Percentiles rank a stretch among this genome's conserved stretches.
Evolutionary conservation across 2,113 vertebrate genomes (phyloP).

Genomic region (Alethe castanea): DNA sequence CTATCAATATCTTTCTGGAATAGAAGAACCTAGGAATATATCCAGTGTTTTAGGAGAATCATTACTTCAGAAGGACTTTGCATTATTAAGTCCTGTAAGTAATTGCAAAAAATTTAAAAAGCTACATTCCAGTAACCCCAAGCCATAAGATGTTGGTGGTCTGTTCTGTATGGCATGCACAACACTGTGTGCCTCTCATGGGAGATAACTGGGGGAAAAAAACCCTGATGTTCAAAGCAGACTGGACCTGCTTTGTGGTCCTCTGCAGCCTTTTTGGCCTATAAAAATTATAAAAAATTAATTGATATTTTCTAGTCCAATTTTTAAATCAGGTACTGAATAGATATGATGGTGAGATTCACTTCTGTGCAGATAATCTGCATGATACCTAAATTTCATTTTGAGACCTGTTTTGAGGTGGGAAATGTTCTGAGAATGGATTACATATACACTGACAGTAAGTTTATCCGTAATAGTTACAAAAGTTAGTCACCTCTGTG

Average conservation of each 20-base stretch:
- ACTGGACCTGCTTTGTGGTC: not conserved
- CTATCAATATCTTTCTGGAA: slow-evolving; percentile 9
- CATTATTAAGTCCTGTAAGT: not conserved
- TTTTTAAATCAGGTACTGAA: not conserved
- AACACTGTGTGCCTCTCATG: not conserved
- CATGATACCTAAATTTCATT: not conserved
- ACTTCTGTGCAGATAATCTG: not conserved
- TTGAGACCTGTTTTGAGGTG: not conserved
- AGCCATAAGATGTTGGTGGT: not conserved
- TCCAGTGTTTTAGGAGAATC: not conserved
- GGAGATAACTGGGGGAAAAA: not conserved
- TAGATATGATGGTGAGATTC: not conserved
- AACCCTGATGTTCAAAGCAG: not conserved
- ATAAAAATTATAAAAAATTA: not conserved
- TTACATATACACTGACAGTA: not conserved
- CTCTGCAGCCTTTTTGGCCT: not conserved
- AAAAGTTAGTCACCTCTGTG: not conserved
- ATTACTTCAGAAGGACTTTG: slow-evolving; percentile 20
- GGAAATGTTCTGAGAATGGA: not conserved
- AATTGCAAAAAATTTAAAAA: not conserved
- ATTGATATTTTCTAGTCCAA: not conserved
- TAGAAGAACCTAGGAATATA: not conserved
- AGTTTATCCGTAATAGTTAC: not conserved
- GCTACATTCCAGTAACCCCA: not conserved
- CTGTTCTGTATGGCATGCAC: not conserved